Base-by-base conservation (phyloP, 2,113 vertebrate species). In the Caracal caracal region DNA sequence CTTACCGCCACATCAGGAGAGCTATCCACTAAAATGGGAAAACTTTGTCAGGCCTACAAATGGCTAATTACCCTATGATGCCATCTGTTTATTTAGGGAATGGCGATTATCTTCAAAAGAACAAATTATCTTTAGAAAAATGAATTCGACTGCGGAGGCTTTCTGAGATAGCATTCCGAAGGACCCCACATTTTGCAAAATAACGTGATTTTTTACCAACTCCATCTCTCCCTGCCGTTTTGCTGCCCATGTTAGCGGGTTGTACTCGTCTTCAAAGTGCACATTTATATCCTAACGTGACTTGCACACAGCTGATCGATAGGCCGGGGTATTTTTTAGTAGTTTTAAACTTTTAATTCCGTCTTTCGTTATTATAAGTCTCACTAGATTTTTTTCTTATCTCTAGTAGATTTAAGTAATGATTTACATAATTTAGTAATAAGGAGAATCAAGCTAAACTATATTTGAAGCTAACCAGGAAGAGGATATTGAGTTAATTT, bases 331-430 rank as follows among this genome's bases (percentile, higher is more conserved):
- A 51, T n/a, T 93, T n/a, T 19, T 28, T 8, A 65, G 11, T 10
- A 66, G 24, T 37, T 92, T 96, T 40, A 70, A 66, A 53, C 70
- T 76, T 96, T 65, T 43, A 51, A 87, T n/a, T 0, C 0, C 88
- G 4, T 70, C 56, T 84, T 82, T 40, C 43, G 63, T 94, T 5
- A 26, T 61, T 5, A 16, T 26, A 22, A 6, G 56, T 63, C 20
- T 75, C 59, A 17, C 4, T 83, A 87, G 61, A 37, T 40, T 84
- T 37, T 82, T 24, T 92, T 61, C 92, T 87, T 90, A 49, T 86
- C 95, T 80, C 94, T 81, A 47, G 90, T 28, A 95, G 86, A 68
- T 90, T 75, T 81, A 75, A 94, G 68, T 11, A 47, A 78, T 26
- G 16, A 92, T 92, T 96, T 96, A 88, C 76, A 95, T 84, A 78